A percentile compares a stretch with the other conserved stretches of the same genome.
Evolutionary conservation across 92 coral and sea anemone genomes (phyloP).

Genomic region (Chrysogorgia sp.): DNA sequence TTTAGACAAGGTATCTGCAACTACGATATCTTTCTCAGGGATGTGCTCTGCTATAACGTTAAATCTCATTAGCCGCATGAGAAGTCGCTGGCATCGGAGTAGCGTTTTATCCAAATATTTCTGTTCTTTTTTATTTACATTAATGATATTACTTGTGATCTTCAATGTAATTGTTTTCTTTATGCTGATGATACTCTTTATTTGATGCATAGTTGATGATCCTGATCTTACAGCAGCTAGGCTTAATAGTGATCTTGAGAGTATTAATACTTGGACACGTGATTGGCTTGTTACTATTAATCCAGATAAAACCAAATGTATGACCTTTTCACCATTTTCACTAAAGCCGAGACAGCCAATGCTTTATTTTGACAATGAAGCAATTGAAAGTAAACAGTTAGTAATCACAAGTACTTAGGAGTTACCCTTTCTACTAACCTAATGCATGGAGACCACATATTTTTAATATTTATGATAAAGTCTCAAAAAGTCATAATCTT

Average conservation of each 20-base stretch:
- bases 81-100: no score
- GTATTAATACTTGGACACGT: background rate
- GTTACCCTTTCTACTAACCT: conserved; percentile 26
- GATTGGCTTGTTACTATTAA: background rate
- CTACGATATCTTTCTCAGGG: no score
- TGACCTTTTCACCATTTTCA: conserved; percentile 34
- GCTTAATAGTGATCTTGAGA: background rate
- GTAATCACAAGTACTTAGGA: conserved; percentile 41
- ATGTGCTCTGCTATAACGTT: no score
- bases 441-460: conserved; percentile 45
- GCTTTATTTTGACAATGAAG: conserved; percentile 12
- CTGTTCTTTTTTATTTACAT: no score
- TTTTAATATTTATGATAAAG: conserved; percentile 28
- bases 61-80: no score
- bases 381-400: background rate
- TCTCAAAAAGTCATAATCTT: conserved; percentile 15
- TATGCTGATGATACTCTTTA: no score
- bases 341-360: conserved; percentile 32
- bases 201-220: no score
- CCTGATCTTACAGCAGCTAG: background rate
- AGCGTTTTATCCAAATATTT: no score
- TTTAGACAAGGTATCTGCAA: no score
- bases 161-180: no score
- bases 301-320: conserved; percentile 35
- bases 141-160: no score